Evolutionary conservation across 2,888 invertebrate species (phyloP).

Genomic region (Alitta virens): DNA sequence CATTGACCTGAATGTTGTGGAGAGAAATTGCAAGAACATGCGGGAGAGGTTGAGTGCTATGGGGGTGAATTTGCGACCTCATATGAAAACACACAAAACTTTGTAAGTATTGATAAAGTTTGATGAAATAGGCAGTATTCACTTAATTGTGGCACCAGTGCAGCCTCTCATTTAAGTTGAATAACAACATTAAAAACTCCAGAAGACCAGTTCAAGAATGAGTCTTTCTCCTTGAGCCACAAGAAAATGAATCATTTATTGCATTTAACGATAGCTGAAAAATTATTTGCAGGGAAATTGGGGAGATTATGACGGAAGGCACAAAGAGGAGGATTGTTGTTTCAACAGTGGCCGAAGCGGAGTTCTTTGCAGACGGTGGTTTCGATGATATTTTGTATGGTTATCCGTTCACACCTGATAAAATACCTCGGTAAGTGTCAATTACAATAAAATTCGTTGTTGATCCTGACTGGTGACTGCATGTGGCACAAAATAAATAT

Average conservation of each 20-base stretch:
- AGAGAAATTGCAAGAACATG: conserved; percentile 48
- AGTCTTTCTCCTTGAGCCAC: too few relatives aligned
- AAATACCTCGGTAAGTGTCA: conserved; percentile 40
- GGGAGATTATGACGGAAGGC: conserved; percentile 47
- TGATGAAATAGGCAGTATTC: too few relatives aligned
- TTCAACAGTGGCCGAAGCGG: conserved; percentile 52
- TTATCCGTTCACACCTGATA: conserved; percentile 43
- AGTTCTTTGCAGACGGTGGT: conserved; percentile 51
- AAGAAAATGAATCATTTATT: not conserved
- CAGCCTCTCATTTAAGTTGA: too few relatives aligned
- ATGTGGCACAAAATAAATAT: too few relatives aligned
- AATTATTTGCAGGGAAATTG: conserved; percentile 44
- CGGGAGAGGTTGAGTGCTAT: conserved; percentile 38
- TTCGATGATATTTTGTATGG: conserved; percentile 56
- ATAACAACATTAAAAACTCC: too few relatives aligned
- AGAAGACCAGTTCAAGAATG: too few relatives aligned
- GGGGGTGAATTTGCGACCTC: conserved; percentile 47
- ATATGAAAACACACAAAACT: conserved; percentile 56
- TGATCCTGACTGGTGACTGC: too few relatives aligned
- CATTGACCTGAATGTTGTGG: conserved; percentile 43
- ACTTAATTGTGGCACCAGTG: too few relatives aligned
- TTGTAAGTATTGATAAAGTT: conserved; percentile 36
- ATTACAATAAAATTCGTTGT: too few relatives aligned
- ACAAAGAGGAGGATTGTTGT: conserved; percentile 45
- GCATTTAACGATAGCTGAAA: too few relatives aligned